phyloP scores from a whole-genome alignment of 2,888 invertebrate genomes.

The Ephialtes manifestator region DNA sequence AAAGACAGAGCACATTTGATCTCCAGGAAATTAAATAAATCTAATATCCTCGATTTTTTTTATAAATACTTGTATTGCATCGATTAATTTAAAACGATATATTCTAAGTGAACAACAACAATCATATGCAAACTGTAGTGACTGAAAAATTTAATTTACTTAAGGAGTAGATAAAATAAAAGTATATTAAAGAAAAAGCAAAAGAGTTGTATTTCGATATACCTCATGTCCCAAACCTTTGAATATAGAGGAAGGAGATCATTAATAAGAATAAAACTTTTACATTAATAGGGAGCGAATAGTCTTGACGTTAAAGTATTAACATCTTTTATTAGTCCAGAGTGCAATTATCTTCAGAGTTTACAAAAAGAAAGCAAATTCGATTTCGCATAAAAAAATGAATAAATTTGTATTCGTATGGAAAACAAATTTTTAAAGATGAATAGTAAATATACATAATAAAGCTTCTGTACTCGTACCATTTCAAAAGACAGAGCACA shows the following conservation, averaged over 20 bases:
- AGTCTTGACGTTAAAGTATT: too few species aligned
- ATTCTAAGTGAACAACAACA: conserved; percentile 66
- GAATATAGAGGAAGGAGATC: conserved; percentile 1
- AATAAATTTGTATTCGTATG: too few species aligned
- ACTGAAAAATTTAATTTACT: conserved; percentile 82
- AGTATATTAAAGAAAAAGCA: conserved; percentile 74
- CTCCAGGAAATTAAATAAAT: conserved; percentile 72
- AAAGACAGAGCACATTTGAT: conserved; percentile 74
- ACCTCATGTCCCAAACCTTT: conserved; percentile 21
- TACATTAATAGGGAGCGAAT: too few species aligned
- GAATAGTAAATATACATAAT: too few species aligned
- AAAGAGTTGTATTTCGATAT: conserved; percentile 47
- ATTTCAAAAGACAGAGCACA: too few species aligned
- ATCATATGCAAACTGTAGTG: conserved; percentile 84
- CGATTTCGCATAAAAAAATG: too few species aligned
- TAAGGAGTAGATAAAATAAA: conserved; percentile 70
- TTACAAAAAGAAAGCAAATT: too few species aligned
- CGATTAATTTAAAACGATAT: conserved; percentile 72
- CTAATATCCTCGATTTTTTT: conserved; percentile 77
- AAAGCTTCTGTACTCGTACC: too few species aligned
- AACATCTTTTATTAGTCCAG: too few species aligned
- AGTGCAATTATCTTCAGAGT: too few species aligned
- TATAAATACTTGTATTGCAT: conserved; percentile 65
- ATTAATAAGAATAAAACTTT: background rate
- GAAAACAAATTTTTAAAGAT: too few species aligned